Evolutionary conservation across 1,140 invertebrate genomes (phyloP), one percentile per base, ranked within the genome.

Genomic region (Rhagoletis zephyria): DNA sequence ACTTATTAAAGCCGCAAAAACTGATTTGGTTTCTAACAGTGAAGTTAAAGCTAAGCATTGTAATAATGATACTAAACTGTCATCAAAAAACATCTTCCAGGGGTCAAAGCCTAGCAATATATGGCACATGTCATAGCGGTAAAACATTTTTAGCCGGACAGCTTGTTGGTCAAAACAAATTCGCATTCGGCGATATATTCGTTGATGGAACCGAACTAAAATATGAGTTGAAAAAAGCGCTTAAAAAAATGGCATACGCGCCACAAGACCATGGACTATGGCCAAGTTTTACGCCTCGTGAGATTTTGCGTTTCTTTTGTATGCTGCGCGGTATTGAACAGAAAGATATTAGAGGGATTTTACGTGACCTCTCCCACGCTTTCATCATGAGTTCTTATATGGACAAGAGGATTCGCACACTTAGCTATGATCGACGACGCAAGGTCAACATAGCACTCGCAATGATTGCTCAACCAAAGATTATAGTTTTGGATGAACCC

Each of bases 181-280:
- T 91, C 85, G 87, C 90, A 9, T 92, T 92, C 56, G 91, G 91
- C n/a, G 91, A 92, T 86, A 89, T 92, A 30, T 92, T 90, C 81
- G 89, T 91, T 10, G 87, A 90, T 0, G 91, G 91, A 5, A 9
- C 89, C 64, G 90, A 92, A 63, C 89, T 91, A 10, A 92, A 92
- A 88, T 89, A 90, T 30, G 90, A 92, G 45, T 14, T 89, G 59
- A 88, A 89, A 42, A 89, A 87, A 56, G 90, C 91, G 63, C 86
- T 88, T 16, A 88, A 86, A 16, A 90, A 91, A 63, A 88, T 92
- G 14, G 90, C 91, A 59, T 92, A 90, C 48, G 89, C 88, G 88
- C 91, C 91, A 4, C 91, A 92, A 87, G 85, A 89, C 85, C 1
- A 16, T 2, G 91, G 91, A 0, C 74, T 90, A 1, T 87, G 90